Percentiles rank a stretch among this genome's conserved stretches.
Evolutionary conservation across 2,888 invertebrate species (phyloP).

Genomic region (Lamellibrachia columna): DNA sequence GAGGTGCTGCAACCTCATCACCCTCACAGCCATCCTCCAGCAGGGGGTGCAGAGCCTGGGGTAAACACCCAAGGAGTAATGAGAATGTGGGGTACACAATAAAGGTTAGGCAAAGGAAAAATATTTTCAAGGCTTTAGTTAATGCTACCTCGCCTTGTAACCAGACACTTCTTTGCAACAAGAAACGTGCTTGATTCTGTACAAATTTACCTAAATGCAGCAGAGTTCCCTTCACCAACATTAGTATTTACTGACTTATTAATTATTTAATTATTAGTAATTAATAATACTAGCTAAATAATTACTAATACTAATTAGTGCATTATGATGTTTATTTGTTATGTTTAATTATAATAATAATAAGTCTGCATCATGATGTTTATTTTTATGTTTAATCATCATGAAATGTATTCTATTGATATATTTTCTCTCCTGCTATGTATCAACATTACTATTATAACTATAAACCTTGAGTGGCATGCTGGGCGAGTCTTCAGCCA

Average conservation of each 20-base stretch:
- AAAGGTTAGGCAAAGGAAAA: neutral
- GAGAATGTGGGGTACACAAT: neutral
- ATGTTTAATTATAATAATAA: too few relatives aligned
- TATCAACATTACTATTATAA: neutral
- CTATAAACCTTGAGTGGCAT: constrained; percentile 60
- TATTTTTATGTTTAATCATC: too few relatives aligned
- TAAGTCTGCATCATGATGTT: too few relatives aligned
- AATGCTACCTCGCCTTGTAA: neutral
- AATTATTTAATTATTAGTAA: too few relatives aligned
- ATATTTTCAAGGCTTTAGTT: neutral
- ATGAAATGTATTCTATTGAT: too few relatives aligned
- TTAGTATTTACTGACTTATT: too few relatives aligned
- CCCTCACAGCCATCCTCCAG: constrained; percentile 61
- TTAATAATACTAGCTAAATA: neutral
- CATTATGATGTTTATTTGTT: too few relatives aligned
- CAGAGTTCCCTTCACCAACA: too few relatives aligned
- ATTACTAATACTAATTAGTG: too few relatives aligned
- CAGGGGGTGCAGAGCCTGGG: constrained; percentile 58
- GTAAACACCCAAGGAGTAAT: neutral
- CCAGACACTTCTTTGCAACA: neutral
- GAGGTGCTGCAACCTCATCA: constrained; percentile 51
- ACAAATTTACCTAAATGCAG: constrained; percentile 1
- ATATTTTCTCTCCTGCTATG: too few relatives aligned
- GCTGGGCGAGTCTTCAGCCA: constrained; percentile 60
- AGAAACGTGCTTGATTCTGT: neutral